phyloP scores from a whole-genome alignment of 23 tunicate species.

The Styela clava region DNA sequence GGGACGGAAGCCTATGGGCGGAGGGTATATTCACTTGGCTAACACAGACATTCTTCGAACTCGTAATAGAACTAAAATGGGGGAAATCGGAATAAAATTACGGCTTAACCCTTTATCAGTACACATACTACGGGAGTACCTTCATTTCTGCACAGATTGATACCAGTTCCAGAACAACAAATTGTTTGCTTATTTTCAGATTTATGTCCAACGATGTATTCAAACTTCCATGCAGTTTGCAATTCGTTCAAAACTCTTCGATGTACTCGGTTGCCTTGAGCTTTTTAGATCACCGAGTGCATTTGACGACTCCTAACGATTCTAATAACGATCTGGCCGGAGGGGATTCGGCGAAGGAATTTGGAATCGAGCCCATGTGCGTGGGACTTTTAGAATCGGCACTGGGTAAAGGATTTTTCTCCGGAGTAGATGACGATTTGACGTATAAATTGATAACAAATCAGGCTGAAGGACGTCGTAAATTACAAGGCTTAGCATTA shows the following conservation, averaged over 20 bases:
- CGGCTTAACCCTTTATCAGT: too few relatives aligned
- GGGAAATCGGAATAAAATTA: too few relatives aligned
- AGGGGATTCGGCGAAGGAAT: background rate
- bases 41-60: too few relatives aligned
- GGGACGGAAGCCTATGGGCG: too few relatives aligned
- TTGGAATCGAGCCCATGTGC: background rate
- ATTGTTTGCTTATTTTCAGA: conserved; percentile 3
- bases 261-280: background rate
- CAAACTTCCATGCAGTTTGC: background rate
- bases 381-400: background rate
- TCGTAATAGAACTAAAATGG: too few relatives aligned
- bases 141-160: too few relatives aligned
- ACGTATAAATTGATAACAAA: background rate
- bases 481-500: background rate
- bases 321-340: background rate
- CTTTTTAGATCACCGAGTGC: background rate
- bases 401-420: background rate
- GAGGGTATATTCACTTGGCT: too few relatives aligned
- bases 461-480: background rate
- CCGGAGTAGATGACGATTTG: background rate
- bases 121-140: too few relatives aligned
- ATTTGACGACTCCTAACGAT: background rate
- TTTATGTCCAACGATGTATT: background rate
- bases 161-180: too few relatives aligned
- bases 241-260: background rate